Conservation (phyloP, 2,797 vertebrate genomes). For the Pipistrellus kuhlii region DNA sequence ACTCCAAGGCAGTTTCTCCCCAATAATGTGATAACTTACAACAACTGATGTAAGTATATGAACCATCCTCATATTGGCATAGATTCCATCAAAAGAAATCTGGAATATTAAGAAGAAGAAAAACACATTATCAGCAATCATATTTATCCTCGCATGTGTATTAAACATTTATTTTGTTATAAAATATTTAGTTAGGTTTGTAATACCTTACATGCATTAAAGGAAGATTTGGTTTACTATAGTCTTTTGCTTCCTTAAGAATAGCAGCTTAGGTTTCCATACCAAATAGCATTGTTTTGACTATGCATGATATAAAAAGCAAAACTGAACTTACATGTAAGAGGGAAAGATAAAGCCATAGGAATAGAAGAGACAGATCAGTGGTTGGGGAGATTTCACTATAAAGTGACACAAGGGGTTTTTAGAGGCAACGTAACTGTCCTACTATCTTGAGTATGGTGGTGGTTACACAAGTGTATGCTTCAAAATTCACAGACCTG, state of each 20-base stretch:
- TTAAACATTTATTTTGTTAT: slow-evolving; percentile 18
- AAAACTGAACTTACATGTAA: neutral
- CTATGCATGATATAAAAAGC: neutral
- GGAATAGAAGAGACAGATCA: neutral
- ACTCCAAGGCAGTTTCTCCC: slow-evolving; percentile 41
- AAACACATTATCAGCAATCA: slow-evolving; percentile 36
- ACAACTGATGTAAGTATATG: slow-evolving; percentile 99
- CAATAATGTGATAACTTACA: slow-evolving; percentile 90
- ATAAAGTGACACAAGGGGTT: neutral
- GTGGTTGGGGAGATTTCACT: neutral
- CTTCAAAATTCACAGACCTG: neutral
- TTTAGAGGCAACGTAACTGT: neutral
- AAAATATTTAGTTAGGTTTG: slow-evolving; percentile 28
- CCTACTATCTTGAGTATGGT: neutral
- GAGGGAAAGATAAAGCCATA: slow-evolving; percentile 20
- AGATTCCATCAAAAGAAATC: slow-evolving; percentile 98
- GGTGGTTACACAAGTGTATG: neutral
- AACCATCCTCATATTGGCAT: slow-evolving; percentile 99
- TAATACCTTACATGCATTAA: neutral
- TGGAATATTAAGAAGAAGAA: slow-evolving; percentile 83
- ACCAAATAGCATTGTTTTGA: neutral
- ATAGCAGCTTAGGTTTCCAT: neutral
- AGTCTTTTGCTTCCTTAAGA: slow-evolving; percentile 46
- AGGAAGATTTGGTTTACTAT: slow-evolving; percentile 35
- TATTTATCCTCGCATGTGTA: slow-evolving; percentile 33